Percentiles rank a stretch among this genome's conserved stretches.
Evolutionary conservation across 2,113 vertebrate genomes (phyloP).

Genomic region (Dipodomys stephensi): DNA sequence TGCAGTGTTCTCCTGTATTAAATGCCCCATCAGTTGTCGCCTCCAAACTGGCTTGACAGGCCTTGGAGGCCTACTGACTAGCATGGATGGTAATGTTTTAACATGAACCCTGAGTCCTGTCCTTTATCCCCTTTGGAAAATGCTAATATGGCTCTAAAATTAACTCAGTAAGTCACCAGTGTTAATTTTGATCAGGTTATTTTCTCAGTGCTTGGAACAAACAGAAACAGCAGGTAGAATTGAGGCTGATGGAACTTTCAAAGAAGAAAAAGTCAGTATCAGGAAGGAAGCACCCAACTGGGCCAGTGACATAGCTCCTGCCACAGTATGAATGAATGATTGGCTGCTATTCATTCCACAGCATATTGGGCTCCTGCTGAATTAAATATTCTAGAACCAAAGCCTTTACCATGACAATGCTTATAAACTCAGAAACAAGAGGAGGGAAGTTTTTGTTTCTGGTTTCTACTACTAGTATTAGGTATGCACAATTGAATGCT

Average conservation of each 20-base stretch:
- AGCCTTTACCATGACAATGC: neutral
- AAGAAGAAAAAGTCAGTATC: neutral
- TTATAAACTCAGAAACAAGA: neutral
- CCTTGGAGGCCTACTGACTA: neutral
- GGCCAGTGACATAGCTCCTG: neutral
- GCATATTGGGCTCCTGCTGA: neutral
- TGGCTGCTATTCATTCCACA: neutral
- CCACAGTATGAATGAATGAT: neutral
- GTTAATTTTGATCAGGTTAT: neutral
- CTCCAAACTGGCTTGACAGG: neutral
- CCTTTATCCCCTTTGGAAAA: neutral
- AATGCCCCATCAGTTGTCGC: neutral
- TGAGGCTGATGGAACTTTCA: neutral
- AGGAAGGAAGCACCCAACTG: neutral
- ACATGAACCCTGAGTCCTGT: neutral
- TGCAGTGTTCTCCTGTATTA: neutral
- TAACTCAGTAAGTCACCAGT: neutral
- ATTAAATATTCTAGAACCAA: neutral
- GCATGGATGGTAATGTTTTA: neutral
- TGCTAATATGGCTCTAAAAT: conserved; percentile 20
- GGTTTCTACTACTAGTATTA: neutral
- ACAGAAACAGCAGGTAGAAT: neutral
- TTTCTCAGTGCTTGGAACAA: neutral
- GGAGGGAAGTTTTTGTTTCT: neutral
- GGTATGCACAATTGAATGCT: neutral